Evolutionary conservation across 2,888 invertebrate genomes (phyloP).

Genomic region (Notodonta ziczac): DNA sequence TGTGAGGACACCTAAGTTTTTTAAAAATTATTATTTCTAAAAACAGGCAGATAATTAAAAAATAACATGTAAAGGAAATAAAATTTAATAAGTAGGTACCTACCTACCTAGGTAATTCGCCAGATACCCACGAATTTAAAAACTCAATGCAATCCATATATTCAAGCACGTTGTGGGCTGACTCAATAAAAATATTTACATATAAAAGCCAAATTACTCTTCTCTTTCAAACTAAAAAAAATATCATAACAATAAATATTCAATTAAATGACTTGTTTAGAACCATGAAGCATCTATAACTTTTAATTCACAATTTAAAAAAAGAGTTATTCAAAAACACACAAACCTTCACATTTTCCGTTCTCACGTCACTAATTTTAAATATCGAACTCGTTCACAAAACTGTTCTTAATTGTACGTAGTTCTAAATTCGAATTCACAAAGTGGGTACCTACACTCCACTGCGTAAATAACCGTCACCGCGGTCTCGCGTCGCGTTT

Average conservation of each 20-base stretch:
- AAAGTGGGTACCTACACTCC: conserved; percentile 1
- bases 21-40: too few relatives aligned
- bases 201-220: conserved; percentile 6
- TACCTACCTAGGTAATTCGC: too few relatives aligned
- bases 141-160: too few relatives aligned
- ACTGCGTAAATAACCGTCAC: conserved; percentile 19
- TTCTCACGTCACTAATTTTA: conserved; percentile 41
- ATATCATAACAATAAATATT: conserved; percentile 39
- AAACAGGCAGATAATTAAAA: too few relatives aligned
- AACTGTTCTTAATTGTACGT: neutral
- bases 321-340: conserved; percentile 20
- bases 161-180: too few relatives aligned
- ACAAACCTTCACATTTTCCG: conserved; percentile 60
- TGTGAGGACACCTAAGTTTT: too few relatives aligned
- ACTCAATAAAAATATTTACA: too few relatives aligned
- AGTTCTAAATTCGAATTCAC: conserved; percentile 20
- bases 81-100: too few relatives aligned
- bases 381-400: conserved; percentile 39
- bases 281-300: conserved; percentile 32
- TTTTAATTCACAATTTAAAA: conserved; percentile 14
- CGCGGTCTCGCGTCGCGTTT: conserved; percentile 44
- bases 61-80: too few relatives aligned
- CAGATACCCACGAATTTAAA: too few relatives aligned
- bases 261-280: conserved; percentile 17
- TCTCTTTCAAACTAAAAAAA: conserved; percentile 31